Evolutionary conservation across 1,140 invertebrate genomes (phyloP).

Genomic region (Pristionchus pacificus): DNA sequence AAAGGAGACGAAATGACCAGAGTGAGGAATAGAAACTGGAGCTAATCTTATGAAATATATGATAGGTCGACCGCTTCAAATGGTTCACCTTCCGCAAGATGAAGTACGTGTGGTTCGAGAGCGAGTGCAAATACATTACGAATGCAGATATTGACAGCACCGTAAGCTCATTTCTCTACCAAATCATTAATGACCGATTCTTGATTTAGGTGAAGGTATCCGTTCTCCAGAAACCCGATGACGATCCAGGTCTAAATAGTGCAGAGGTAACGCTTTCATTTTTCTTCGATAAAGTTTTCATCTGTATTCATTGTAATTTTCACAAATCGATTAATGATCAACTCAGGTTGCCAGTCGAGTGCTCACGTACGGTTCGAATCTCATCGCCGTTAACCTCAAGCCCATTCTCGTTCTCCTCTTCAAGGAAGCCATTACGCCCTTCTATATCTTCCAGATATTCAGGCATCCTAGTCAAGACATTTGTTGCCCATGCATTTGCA

Average conservation of each 20-base stretch:
- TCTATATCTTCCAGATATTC: constrained; percentile 83
- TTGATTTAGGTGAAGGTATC: constrained; percentile 10
- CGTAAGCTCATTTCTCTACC: constrained; percentile 6
- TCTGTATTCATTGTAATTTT: too few relatives aligned
- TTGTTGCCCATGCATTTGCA: too few relatives aligned
- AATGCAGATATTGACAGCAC: constrained; percentile 15
- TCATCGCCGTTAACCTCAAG: constrained; percentile 52
- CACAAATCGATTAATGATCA: too few relatives aligned
- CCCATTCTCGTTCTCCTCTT: constrained; percentile 49
- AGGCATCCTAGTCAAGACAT: too few relatives aligned
- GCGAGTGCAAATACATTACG: constrained; percentile 12
- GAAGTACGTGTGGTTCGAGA: constrained; percentile 22
- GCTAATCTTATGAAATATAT: not conserved
- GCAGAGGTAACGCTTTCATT: not conserved
- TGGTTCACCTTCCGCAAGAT: constrained; percentile 29
- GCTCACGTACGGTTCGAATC: constrained; percentile 45
- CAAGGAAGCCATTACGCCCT: constrained; percentile 74
- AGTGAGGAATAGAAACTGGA: not conserved
- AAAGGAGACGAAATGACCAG: not conserved
- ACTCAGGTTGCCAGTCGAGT: constrained; percentile 26
- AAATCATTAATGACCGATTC: not conserved
- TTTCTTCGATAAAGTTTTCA: too few relatives aligned
- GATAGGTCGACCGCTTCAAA: not conserved
- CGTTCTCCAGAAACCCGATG: not conserved
- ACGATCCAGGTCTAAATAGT: not conserved